phyloP scores from a whole-genome alignment of 2,888 invertebrate species.

The Idaea aversata region DNA sequence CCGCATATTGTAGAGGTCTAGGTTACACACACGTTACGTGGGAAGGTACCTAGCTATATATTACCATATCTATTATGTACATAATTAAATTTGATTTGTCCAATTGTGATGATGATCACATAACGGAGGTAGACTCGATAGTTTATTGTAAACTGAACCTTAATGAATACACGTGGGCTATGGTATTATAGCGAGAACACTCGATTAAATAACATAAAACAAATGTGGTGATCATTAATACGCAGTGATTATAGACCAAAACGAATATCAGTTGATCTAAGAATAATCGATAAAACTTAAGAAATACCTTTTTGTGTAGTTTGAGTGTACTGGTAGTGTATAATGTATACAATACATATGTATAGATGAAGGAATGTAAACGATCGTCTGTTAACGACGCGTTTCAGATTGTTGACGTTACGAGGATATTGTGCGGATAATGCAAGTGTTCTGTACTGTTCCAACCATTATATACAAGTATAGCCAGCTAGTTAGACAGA shows the following conservation, averaged over 20 bases:
- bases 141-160: no score
- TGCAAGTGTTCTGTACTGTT: not conserved
- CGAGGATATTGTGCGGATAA: not conserved
- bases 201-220: no score
- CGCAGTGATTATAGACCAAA: no score
- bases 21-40: not conserved
- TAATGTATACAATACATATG: not conserved
- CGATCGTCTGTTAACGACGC: not conserved
- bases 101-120: not conserved
- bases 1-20: not conserved
- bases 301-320: no score
- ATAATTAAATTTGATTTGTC: not conserved
- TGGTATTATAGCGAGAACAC: no score
- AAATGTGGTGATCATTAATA: no score
- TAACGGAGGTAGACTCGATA: not conserved
- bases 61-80: not conserved
- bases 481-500: slow-evolving; percentile 7
- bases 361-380: not conserved
- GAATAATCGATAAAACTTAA: no score
- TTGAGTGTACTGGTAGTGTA: not conserved
- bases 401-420: not conserved
- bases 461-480: not conserved
- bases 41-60: not conserved
- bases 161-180: no score
- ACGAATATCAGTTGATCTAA: no score